phyloP scores from a whole-genome alignment of 2,797 vertebrate genomes.

The Hybognathus amarus region DNA sequence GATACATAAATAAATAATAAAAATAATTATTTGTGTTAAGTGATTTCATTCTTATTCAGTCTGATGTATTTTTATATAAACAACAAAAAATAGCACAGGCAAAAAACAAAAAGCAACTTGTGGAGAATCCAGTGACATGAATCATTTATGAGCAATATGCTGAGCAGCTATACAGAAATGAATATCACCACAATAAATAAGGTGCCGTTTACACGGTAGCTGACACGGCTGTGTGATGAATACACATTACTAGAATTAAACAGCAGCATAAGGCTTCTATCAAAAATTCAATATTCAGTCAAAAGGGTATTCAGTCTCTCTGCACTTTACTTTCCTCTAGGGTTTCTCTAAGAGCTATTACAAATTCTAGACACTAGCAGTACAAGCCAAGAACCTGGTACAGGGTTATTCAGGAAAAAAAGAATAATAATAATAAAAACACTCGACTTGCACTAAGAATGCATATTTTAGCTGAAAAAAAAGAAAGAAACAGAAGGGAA shows the following conservation, averaged over 20 bases:
- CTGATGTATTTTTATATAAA: neutral
- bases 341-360: neutral
- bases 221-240: neutral
- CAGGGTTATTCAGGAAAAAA: neutral
- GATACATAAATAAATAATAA: too few relatives aligned
- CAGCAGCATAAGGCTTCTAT: neutral
- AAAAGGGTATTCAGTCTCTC: neutral
- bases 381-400: neutral
- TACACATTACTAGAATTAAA: neutral
- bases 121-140: neutral
- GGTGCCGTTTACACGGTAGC: neutral
- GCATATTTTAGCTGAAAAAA: neutral
- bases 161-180: neutral
- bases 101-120: neutral
- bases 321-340: neutral
- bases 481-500: too few relatives aligned
- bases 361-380: neutral
- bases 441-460: neutral
- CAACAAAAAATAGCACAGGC: neutral
- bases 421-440: too few relatives aligned
- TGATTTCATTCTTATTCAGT: neutral
- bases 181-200: constrained; percentile 7
- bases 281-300: neutral
- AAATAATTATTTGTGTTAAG: neutral
- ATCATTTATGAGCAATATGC: constrained; percentile 14